Conservation (phyloP, 2,888 invertebrate genomes). For the Hemaris fuciformis region DNA sequence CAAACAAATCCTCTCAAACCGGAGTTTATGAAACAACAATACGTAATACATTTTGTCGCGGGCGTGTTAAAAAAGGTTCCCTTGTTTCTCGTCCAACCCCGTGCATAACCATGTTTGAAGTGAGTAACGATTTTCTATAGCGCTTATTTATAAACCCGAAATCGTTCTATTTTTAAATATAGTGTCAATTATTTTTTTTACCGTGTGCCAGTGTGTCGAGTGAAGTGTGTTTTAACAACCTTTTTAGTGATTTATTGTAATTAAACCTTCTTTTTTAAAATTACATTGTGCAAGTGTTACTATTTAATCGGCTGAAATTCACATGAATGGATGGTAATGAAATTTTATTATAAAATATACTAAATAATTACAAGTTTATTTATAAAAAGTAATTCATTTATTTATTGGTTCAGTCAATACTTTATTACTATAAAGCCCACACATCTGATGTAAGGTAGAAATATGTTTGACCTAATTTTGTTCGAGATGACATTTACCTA, state of each 20-base stretch:
- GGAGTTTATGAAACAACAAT: conserved; percentile 14
- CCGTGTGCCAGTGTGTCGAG: neutral
- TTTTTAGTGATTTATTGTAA: neutral
- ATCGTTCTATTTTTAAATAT: conserved; percentile 41
- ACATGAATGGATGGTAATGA: neutral
- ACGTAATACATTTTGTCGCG: conserved; percentile 16
- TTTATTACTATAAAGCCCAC: neutral
- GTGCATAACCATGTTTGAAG: conserved; percentile 31
- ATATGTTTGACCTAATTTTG: conserved; percentile 54
- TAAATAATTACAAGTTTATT: neutral
- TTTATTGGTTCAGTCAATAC: neutral
- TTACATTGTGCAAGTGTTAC: neutral
- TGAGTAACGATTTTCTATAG: conserved; percentile 62
- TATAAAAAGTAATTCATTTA: neutral
- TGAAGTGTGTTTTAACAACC: neutral
- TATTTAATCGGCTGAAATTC: neutral
- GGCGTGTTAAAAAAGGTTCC: conserved; percentile 12
- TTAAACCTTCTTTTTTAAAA: neutral
- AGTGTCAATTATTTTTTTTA: conserved; percentile 11
- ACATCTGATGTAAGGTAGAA: conserved; percentile 21
- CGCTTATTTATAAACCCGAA: conserved; percentile 37
- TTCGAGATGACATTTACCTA: conserved; percentile 51
- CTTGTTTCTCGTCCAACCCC: neutral
- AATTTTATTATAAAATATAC: neutral
- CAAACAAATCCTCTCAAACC: conserved; percentile 46